A percentile compares a stretch with the other conserved stretches of the same genome.
These are phyloP conservation scores for Platypus cylindrus DNA, from an alignment of 2,888 invertebrate genomes.

Conservation along the genomic window DNA sequence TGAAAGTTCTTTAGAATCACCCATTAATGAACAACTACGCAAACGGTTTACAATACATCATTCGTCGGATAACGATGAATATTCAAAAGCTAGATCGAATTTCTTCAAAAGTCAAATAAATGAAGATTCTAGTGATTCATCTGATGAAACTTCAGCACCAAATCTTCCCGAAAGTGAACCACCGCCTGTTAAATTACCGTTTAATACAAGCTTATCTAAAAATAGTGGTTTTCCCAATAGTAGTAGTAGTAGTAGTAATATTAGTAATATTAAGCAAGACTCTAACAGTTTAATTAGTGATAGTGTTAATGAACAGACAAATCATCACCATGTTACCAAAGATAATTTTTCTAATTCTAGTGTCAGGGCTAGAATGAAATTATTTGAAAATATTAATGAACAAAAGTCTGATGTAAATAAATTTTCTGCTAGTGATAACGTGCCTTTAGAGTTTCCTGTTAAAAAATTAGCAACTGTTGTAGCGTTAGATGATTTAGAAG, in stretches of 20 bases:
- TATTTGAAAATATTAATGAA: conserved; percentile 29
- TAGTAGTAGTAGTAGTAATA: conserved; percentile 24
- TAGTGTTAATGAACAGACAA: conserved; percentile 22
- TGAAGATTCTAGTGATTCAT: conserved; percentile 19
- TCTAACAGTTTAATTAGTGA: conserved; percentile 17
- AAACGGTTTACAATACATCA: conserved; percentile 19
- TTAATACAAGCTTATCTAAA: no score
- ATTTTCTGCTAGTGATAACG: conserved; percentile 6
- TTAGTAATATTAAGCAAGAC: conserved; percentile 20
- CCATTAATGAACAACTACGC: conserved; percentile 17
- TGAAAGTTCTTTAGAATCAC: conserved; percentile 29
- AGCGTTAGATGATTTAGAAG: conserved; percentile 17
- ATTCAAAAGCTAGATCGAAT: conserved; percentile 30
- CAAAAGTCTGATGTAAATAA: conserved; percentile 19
- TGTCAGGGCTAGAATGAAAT: conserved; percentile 33
- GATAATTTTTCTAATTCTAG: conserved; percentile 22
- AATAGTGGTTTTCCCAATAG: no score
- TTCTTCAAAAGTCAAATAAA: conserved; percentile 36
- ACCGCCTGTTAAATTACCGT: no score
- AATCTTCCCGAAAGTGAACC: conserved; percentile 24
- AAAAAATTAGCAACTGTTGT: conserved; percentile 13
- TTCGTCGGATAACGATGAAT: conserved; percentile 23
- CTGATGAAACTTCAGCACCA: conserved; percentile 24
- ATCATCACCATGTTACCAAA: conserved; percentile 32
- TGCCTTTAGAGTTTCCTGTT: conserved; percentile 8